Evolutionary conservation across 2,888 invertebrate species (phyloP), one percentile per base, ranked within the genome.

Genomic region (Pristionchus arcanus): DNA sequence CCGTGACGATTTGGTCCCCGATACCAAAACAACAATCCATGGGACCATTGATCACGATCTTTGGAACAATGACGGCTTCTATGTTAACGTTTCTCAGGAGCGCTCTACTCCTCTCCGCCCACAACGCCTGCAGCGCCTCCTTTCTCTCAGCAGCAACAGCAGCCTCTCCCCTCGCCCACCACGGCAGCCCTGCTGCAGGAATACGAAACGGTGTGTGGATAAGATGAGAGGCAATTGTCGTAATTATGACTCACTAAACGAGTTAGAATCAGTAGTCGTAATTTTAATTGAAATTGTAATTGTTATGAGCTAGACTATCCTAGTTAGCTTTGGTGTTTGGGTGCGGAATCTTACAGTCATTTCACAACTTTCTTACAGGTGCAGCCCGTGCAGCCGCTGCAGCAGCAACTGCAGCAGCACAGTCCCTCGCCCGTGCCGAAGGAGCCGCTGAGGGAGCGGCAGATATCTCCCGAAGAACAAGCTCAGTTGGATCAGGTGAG

Each of bases 401-500:
- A n/a, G 4, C 59, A 34, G 63, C 66, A 13, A 11, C 28, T 21
- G 66, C 59, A 42, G n/a, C 37, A 86, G 37, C 66, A 34, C 84
- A 84, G 37, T 25, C 31, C 84, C 31, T 25, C 59, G 84, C 25
- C 84, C 19, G 49, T 21, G 42, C 53, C n/a, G 68, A 37, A 42
- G n/a, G 37, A 37, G 42, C 37, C 34, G 25, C 63, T 1, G n/a
- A 19, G n/a, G 55, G 55, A 28, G 19, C 37, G 28, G 66, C 37
- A n/a, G 28, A 87, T 87, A 19, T 53, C 87, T 2, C 42, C 63
- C 16, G 87, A 87, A 9, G 87, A 87, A 28, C 63, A 87, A 68
- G 87, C 87, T 5, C 37, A 87, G 68, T 49, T 87, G 19, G 87
- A 87, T 68, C 31, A 87, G 87, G 42, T 49, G 42, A 13, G 42